A percentile compares a stretch with the other conserved stretches of the same genome.
These are phyloP conservation scores for Buathra laborator DNA, from an alignment of 2,888 invertebrate genomes.

Conservation along the genomic window DNA sequence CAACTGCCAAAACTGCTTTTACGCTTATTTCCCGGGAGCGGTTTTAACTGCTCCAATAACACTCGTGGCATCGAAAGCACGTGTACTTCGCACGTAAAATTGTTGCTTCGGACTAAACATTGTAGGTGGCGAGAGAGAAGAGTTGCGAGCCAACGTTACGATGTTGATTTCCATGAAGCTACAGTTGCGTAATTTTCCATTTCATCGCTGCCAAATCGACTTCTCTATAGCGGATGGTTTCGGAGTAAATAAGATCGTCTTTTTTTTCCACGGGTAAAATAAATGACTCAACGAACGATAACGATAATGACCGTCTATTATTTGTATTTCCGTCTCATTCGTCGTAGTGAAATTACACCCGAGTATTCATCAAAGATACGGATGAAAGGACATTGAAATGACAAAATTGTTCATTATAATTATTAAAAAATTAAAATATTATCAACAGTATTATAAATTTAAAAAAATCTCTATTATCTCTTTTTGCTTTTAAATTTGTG, in stretches of 20 bases:
- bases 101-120: neutral
- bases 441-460: neutral
- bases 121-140: neutral
- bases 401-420: neutral
- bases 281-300: constrained; percentile 11
- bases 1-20: neutral
- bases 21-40: neutral
- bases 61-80: neutral
- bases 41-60: neutral
- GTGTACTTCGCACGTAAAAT: neutral
- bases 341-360: neutral
- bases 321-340: neutral
- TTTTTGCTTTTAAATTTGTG: no score
- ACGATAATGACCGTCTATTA: neutral
- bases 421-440: neutral
- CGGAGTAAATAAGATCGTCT: neutral
- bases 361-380: neutral
- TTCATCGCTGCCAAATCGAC: constrained; percentile 1
- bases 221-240: neutral
- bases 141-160: neutral
- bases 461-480: neutral
- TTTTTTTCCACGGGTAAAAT: neutral
- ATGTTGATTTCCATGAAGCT: constrained; percentile 1
- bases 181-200: constrained; percentile 2
- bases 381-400: neutral